Evolutionary conservation across 2,797 vertebrate genomes (phyloP).

Genomic region (Poeciliopsis presidionis): DNA sequence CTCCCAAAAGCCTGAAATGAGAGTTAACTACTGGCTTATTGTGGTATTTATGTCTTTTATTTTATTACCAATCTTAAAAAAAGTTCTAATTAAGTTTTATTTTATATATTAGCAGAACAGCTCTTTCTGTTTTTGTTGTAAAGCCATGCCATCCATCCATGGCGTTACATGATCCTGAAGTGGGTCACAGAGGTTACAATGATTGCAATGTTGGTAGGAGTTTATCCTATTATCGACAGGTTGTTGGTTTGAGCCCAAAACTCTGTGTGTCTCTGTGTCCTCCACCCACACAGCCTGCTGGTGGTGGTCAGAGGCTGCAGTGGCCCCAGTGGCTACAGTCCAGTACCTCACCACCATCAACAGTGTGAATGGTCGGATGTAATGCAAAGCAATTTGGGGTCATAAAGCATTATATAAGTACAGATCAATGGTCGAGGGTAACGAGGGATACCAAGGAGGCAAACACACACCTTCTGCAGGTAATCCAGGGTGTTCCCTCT

Average conservation of each 20-base stretch:
- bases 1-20: neutral
- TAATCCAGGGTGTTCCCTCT: neutral
- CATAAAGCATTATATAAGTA: too few relatives aligned
- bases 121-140: neutral
- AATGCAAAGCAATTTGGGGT: too few relatives aligned
- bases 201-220: too few relatives aligned
- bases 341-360: too few relatives aligned
- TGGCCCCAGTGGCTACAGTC: too few relatives aligned
- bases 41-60: neutral
- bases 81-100: neutral
- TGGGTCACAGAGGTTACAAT: neutral
- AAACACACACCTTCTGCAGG: neutral
- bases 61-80: neutral
- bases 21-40: neutral
- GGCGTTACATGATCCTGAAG: neutral
- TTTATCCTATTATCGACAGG: too few relatives aligned
- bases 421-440: too few relatives aligned
- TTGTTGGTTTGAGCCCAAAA: too few relatives aligned
- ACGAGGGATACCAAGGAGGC: neutral
- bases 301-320: too few relatives aligned
- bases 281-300: too few relatives aligned
- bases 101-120: neutral
- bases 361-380: too few relatives aligned
- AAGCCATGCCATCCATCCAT: neutral
- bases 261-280: too few relatives aligned